Evolutionary conservation across 2,888 invertebrate genomes (phyloP).

Genomic region (Lasioglossum pauxillum): DNA sequence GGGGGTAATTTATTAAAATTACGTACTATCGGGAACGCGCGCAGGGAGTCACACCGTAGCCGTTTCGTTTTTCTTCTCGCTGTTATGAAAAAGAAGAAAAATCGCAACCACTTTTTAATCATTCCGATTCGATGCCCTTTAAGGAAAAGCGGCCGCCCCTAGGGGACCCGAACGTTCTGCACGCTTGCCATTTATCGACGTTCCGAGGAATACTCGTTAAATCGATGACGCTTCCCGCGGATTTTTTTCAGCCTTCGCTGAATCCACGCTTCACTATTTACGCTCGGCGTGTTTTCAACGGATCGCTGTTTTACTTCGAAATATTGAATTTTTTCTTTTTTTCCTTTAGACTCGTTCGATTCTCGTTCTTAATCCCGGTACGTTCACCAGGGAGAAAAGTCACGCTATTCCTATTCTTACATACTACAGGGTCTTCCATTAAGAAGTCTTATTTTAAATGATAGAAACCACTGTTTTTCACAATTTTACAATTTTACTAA

Average conservation of each 20-base stretch:
- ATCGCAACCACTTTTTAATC: conserved; percentile 43
- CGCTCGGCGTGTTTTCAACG: conserved; percentile 13
- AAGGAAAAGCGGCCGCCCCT: conserved; percentile 9
- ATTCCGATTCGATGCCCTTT: conserved; percentile 35
- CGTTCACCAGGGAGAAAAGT: neutral
- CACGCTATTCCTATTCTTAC: neutral
- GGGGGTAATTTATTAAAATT: conserved; percentile 61
- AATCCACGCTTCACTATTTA: neutral
- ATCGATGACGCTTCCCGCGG: conserved; percentile 18
- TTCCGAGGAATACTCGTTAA: conserved; percentile 1
- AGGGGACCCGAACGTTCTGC: neutral
- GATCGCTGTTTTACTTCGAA: neutral
- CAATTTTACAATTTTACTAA: no score
- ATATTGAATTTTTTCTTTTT: neutral
- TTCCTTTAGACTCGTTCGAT: neutral
- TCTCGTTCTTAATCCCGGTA: neutral
- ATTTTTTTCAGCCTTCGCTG: neutral
- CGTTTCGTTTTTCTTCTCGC: neutral
- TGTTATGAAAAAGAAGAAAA: neutral
- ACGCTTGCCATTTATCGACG: conserved; percentile 7
- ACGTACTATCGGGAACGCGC: conserved; percentile 39
- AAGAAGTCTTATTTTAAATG: no score
- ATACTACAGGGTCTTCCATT: no score
- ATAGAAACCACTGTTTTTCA: no score
- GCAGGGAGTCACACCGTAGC: conserved; percentile 11